These are phyloP conservation scores for Plagiodera versicolora DNA, from an alignment of 2,888 invertebrate species.

Conservation along the genomic window DNA sequence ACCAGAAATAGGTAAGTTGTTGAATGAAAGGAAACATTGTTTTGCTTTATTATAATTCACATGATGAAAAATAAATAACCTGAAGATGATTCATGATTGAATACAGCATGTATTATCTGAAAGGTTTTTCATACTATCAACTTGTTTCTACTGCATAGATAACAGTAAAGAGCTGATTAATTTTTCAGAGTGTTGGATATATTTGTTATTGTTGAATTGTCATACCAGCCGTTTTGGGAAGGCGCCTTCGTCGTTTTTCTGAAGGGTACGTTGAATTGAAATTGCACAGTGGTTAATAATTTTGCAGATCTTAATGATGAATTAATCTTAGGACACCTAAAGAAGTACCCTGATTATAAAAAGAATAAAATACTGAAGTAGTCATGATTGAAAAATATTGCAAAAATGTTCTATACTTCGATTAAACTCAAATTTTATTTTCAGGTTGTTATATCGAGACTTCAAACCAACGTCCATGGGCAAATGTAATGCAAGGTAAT, in stretches of 20 bases:
- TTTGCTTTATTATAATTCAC: neutral
- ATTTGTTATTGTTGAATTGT: no score
- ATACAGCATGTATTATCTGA: neutral
- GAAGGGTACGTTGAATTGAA: neutral
- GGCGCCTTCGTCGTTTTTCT: neutral
- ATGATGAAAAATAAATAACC: constrained; percentile 24
- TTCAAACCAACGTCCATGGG: neutral
- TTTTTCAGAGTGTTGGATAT: neutral
- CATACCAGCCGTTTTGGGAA: no score
- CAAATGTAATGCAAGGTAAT: neutral
- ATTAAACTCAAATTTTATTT: neutral
- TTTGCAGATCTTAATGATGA: constrained; percentile 8
- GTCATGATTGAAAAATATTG: neutral
- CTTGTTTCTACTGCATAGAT: neutral
- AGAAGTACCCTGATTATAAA: constrained; percentile 26
- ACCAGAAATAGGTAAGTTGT: neutral
- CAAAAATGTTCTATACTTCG: neutral
- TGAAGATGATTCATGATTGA: constrained; percentile 3
- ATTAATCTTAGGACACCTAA: constrained; percentile 30
- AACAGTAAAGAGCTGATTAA: neutral
- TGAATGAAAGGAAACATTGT: no score
- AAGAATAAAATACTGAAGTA: neutral
- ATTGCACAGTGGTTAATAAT: neutral
- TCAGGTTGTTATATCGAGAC: neutral
- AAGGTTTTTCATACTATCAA: neutral